These are phyloP conservation scores for Amiota minor DNA, from an alignment of 2,888 invertebrate species.

Conservation along the genomic window DNA sequence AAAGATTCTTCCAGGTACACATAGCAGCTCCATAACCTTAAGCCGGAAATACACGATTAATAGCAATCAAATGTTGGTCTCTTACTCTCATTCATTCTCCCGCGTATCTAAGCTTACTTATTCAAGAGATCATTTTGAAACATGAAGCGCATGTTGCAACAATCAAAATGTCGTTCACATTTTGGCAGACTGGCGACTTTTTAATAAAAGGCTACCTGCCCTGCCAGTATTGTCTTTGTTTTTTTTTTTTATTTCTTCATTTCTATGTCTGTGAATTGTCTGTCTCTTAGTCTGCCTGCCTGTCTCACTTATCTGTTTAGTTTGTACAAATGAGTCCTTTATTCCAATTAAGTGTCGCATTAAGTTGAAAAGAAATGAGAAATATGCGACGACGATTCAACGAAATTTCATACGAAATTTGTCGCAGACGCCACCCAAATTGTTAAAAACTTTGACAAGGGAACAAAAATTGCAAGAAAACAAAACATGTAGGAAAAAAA, in stretches of 20 bases:
- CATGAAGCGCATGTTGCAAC: constrained; percentile 6
- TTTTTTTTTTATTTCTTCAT: no score
- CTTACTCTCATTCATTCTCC: no score
- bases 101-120: neutral
- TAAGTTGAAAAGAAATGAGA: constrained; percentile 9
- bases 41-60: constrained; percentile 8
- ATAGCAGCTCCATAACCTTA: neutral
- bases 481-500: neutral
- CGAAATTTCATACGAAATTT: constrained; percentile 35
- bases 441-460: constrained; percentile 27
- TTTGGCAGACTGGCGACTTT: no score
- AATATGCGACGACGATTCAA: neutral
- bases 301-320: no score
- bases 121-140: neutral
- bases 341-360: constrained; percentile 9
- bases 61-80: neutral
- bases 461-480: neutral
- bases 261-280: no score
- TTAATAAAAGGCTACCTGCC: neutral
- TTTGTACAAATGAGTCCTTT: neutral
- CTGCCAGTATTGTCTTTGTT: neutral
- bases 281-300: no score
- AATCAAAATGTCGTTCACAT: constrained; percentile 2
- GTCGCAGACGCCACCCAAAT: constrained; percentile 39
- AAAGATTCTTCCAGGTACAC: no score